Percentiles rank a stretch among this genome's conserved stretches.
These are phyloP conservation scores for Tolmerus cingulatus DNA, from an alignment of 2,888 invertebrate species.

Conservation along the genomic window DNA sequence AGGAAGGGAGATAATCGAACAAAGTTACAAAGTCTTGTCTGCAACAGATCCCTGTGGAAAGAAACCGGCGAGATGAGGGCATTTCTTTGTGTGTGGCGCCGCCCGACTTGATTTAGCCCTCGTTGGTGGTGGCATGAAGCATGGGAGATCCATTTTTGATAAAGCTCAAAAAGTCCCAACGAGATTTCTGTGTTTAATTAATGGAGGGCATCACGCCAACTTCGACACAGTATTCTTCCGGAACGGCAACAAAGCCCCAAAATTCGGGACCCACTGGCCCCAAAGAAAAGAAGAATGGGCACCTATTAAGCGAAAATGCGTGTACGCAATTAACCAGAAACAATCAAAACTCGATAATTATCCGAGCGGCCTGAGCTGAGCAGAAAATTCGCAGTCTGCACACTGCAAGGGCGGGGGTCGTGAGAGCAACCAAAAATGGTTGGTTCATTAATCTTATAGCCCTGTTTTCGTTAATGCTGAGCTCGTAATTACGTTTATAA, in stretches of 20 bases:
- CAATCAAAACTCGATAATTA: constrained; percentile 23
- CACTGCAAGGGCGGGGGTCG: background rate
- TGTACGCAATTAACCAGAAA: constrained; percentile 5
- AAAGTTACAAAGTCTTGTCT: constrained; percentile 17
- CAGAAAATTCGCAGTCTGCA: background rate
- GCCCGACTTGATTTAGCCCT: background rate
- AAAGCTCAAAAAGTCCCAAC: background rate
- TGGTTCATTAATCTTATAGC: constrained; percentile 5
- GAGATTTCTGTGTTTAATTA: constrained; percentile 16
- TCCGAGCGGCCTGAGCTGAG: background rate
- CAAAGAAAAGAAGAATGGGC: background rate
- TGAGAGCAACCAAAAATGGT: background rate
- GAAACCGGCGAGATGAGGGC: background rate
- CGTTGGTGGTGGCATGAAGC: background rate
- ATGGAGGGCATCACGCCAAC: background rate
- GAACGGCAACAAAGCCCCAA: background rate
- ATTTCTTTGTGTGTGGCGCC: background rate
- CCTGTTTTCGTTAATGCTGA: background rate
- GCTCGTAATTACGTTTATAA: constrained; percentile 1
- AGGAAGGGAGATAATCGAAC: constrained; percentile 3
- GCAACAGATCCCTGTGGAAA: constrained; percentile 11
- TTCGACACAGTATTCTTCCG: background rate
- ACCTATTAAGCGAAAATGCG: background rate
- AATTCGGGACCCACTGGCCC: background rate
- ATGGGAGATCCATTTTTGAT: constrained; percentile 17